Evolutionary conservation across 2,113 vertebrate genomes (phyloP), one percentile per base, ranked within the genome.

Genomic region (Pseudorectes ferrugineus): DNA sequence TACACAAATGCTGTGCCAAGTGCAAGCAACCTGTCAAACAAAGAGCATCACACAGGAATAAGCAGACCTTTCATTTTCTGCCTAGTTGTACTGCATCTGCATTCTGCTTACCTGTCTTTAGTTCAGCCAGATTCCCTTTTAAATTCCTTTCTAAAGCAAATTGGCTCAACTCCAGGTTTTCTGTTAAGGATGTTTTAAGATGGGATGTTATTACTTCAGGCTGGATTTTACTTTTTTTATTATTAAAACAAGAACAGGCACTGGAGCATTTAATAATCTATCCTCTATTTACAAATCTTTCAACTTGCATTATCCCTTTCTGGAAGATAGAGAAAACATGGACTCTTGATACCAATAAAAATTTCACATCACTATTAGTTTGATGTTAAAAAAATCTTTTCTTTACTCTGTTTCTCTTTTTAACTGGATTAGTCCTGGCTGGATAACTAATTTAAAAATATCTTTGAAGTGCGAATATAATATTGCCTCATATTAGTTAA

Each of bases 381-480:
- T 82, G 72, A 61, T 63, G 20, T 46, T 88, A 26, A 61, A 55
- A 55, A 84, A 81, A 73, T 9, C 16, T 62, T 87, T 75, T 66
- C 48, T 59, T 78, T 70, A 58, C 38, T 74, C 31, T 1, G 0
- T 76, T 93, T 75, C 57, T 79, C n/a, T 57, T 85, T 85, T 89
- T 89, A 92, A 85, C 72, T 55, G 45, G 62, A 89, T 95, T 94
- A 74, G 29, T 82, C 24, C 54, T 85, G 43, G 17, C 5, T 90
- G 72, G 6, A 19, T 65, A 82, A 59, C 73, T 48, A 66, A 87
- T 89, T 63, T 75, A 43, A 92, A 94, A 94, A 88, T 65, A 49
- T 42, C 90, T 93, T 94, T 96, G 92, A 96, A 95, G 54, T 95
- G 49, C 72, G 81, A 90, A 40, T 66, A 46, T 79, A 68, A 78